A percentile compares a stretch with the other conserved stretches of the same genome.
phyloP scores from a whole-genome alignment of 2,113 vertebrate species.

The Anguilla rostrata region DNA sequence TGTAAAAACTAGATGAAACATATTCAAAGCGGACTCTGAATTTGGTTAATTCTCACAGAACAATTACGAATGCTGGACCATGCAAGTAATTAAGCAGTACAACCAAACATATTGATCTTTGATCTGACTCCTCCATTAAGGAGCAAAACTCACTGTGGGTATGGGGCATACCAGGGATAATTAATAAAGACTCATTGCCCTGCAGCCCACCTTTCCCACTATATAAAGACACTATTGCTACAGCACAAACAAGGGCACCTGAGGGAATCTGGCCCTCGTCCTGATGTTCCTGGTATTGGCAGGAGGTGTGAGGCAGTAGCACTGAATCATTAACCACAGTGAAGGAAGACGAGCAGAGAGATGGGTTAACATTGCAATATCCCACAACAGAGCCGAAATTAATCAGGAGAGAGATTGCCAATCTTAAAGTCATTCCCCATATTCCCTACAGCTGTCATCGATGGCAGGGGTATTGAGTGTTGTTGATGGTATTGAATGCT shows the following conservation, averaged over 20 bases:
- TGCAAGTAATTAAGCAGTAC: no score
- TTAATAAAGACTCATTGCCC: no score
- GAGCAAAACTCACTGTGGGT: no score
- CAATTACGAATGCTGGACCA: no score
- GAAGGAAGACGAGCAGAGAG: neutral
- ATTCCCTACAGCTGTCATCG: neutral
- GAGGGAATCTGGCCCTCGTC: neutral
- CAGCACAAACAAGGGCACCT: neutral
- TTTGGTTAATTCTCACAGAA: no score
- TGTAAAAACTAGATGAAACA: no score
- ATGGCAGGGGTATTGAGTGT: neutral
- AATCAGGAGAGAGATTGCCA: neutral
- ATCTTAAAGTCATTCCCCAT: neutral
- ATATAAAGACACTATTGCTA: neutral
- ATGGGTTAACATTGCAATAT: neutral
- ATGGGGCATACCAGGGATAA: no score
- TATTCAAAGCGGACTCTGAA: no score
- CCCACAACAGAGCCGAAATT: neutral
- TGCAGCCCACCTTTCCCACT: no score
- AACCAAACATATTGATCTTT: no score
- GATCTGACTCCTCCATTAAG: no score
- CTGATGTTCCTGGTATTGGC: neutral
- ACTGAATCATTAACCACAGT: slow-evolving; percentile 7
- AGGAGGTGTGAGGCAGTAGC: neutral
- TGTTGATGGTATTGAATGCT: neutral